Percentiles rank a stretch among this genome's conserved stretches.
phyloP scores from a whole-genome alignment of 2,113 vertebrate species.

The Craseonycteris thonglongyai region DNA sequence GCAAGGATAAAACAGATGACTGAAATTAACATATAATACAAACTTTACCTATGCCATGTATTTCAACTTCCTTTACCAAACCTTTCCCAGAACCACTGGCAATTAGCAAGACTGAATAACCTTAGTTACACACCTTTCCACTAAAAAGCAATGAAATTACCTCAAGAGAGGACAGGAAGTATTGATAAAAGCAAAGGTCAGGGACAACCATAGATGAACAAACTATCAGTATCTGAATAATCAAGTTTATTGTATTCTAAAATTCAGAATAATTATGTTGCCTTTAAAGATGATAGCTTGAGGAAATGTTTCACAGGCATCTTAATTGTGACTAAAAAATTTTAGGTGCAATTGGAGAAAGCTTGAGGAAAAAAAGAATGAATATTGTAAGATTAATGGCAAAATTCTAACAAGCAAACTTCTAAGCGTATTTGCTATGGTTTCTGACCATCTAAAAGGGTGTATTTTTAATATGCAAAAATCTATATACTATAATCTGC shows the following conservation, averaged over 20 bases:
- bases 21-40: slow-evolving; percentile 25
- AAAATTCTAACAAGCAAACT: slow-evolving; percentile 26
- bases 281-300: slow-evolving; percentile 6
- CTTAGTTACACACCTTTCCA: not conserved
- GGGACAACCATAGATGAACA: slow-evolving; percentile 13
- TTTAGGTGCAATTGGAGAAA: not conserved
- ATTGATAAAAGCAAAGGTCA: slow-evolving; percentile 33
- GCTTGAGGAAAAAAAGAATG: not conserved
- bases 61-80: slow-evolving; percentile 20
- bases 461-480: slow-evolving; percentile 1
- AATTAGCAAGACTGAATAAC: slow-evolving; percentile 29
- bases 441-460: not conserved
- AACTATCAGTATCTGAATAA: slow-evolving; percentile 15
- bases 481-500: not conserved
- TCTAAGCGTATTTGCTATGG: not conserved
- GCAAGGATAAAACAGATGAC: not conserved
- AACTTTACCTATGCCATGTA: not conserved
- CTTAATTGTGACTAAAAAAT: slow-evolving; percentile 16
- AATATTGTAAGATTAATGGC: not conserved
- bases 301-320: not conserved
- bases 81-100: not conserved
- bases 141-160: slow-evolving; percentile 23
- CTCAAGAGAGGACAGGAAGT: not conserved
- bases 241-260: slow-evolving; percentile 3
- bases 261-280: slow-evolving; percentile 10